Evolutionary conservation across 2,113 vertebrate genomes (phyloP), one percentile per base, ranked within the genome.

Genomic region (Gavia stellata): DNA sequence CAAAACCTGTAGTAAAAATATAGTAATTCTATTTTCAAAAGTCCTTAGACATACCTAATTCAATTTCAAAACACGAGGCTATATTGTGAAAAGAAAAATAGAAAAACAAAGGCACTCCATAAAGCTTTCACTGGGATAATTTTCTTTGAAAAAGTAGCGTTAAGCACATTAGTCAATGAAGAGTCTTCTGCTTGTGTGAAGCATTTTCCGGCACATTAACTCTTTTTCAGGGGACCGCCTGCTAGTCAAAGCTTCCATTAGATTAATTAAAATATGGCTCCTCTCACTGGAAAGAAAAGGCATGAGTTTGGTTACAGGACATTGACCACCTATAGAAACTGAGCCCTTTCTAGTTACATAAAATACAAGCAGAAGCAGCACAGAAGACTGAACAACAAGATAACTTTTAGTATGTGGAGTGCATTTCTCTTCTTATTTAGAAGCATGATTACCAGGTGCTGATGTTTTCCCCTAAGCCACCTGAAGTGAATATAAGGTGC

Each of bases 181-280:
- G 79, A 95, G 82, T 42, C 86, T 83, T 95, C 73, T 89, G 82
- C 94, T 97, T 93, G 85, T 86, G 63, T 72, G 93, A 97, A 95
- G 87, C 74, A 84, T 93, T 97, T 98, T 96, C 87, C 49, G 0
- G 78, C 85, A 96, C 94, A 94, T 97, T 97, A 74, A 93, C 96
- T 96, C 95, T 94, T 96, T 96, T 97, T 95, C 96, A 97, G 91
- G 82, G 94, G 85, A 90, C 75, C 90, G 92, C 94, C 88, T 92
- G 95, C 90, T 97, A 98, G 67, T 80, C 84, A 98, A 97, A 97
- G 87, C 91, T 96, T 96, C 96, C 91, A 94, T 97, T 97, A 96
- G 92, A 94, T 90, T 97, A 97, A 98, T 98, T 98, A 98, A 98
- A 98, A 97, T 95, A 90, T 74, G 96, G 91, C 89, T 98, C 70